These are phyloP conservation scores for Gavia stellata DNA, from an alignment of 2,113 vertebrate genomes.

Conservation along the genomic window DNA sequence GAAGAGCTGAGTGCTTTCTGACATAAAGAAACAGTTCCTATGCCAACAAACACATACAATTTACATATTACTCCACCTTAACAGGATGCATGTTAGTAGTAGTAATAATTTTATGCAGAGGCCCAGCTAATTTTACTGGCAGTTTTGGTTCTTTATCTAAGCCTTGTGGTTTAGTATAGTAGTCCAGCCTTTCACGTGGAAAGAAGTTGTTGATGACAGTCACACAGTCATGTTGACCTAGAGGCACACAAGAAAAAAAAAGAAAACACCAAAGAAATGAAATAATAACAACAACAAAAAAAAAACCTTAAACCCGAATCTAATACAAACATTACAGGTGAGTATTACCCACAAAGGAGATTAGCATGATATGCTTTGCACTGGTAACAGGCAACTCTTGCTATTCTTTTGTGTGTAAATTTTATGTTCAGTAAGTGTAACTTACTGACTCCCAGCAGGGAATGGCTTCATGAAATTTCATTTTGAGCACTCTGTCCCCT, in stretches of 20 bases:
- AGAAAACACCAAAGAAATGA: not conserved
- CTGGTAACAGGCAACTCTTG: not conserved
- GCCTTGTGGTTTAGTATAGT: slow-evolving; percentile 92
- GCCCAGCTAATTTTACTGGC: slow-evolving; percentile 87
- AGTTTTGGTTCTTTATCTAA: slow-evolving; percentile 93
- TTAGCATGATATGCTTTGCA: not conserved
- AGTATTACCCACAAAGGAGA: not conserved
- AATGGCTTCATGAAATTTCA: not conserved
- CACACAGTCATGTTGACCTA: slow-evolving; percentile 97
- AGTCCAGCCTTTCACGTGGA: slow-evolving; percentile 89
- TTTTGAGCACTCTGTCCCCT: not conserved
- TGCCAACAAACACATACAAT: not conserved
- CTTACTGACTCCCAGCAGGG: not conserved
- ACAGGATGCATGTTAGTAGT: slow-evolving; percentile 95
- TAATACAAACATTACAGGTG: not conserved
- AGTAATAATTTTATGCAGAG: slow-evolving; percentile 95
- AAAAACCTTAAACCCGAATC: not conserved
- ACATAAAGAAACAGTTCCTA: not conserved
- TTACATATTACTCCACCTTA: slow-evolving; percentile 77
- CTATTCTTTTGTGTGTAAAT: too few species aligned
- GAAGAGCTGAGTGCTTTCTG: not conserved
- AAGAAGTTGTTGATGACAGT: slow-evolving; percentile 98
- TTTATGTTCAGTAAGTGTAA: not conserved
- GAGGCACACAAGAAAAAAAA: not conserved
- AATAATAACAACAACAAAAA: not conserved